Evolutionary conservation across 1,140 invertebrate species (phyloP).

Genomic region (Stegodyphus dumicola): DNA sequence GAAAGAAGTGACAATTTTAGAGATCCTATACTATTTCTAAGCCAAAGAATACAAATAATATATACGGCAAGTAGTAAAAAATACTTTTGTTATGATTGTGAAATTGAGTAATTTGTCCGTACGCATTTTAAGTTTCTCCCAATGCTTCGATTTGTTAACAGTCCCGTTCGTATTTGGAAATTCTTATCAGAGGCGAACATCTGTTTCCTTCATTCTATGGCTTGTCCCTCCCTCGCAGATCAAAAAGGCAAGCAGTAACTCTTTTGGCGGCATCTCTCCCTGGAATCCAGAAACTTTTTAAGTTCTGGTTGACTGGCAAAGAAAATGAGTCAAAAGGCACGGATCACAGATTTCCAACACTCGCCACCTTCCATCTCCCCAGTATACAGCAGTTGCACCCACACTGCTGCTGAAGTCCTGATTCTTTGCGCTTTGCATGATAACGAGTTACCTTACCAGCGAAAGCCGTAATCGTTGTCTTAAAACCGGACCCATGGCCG

Average conservation of each 20-base stretch:
- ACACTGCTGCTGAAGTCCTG: too few species aligned
- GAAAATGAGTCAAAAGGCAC: conserved; percentile 44
- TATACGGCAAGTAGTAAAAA: too few species aligned
- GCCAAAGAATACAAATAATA: too few species aligned
- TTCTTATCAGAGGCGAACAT: conserved; percentile 20
- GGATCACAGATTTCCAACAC: conserved; percentile 37
- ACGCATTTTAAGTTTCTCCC: too few species aligned
- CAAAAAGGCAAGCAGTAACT: conserved; percentile 20
- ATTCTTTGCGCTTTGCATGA: conserved; percentile 18
- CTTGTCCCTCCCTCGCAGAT: conserved; percentile 14
- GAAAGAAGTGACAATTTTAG: too few species aligned
- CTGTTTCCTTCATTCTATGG: background rate
- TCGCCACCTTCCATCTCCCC: background rate
- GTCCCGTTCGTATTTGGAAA: background rate
- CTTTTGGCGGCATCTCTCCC: conserved; percentile 30
- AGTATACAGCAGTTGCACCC: background rate
- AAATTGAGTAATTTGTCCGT: too few species aligned
- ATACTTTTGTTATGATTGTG: too few species aligned
- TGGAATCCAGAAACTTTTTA: conserved; percentile 17
- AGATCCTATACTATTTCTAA: too few species aligned
- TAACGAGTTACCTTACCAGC: background rate
- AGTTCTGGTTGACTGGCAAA: conserved; percentile 29
- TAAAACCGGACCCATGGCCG: background rate
- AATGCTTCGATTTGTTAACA: conserved; percentile 12
- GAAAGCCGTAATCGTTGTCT: background rate